Base-by-base conservation (phyloP, 2,888 invertebrate genomes). In the Himalopsyche kuldschensis region DNA sequence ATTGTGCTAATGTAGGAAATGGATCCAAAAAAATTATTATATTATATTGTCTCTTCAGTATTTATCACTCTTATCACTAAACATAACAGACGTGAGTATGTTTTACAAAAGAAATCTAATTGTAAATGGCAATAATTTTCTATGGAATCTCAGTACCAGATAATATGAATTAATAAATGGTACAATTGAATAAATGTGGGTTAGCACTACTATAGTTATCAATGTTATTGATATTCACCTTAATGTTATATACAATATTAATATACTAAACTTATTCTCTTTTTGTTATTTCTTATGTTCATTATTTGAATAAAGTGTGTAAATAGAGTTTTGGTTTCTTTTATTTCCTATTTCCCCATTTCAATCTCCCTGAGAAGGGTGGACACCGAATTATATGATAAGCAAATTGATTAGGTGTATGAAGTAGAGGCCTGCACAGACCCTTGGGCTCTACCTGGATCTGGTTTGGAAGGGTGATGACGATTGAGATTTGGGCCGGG, bases 281-380 rank as follows among this genome's bases (percentile, higher is more conserved):
- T 83, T 82, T 80, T 76, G 83, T 83, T 85, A 84, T 85, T 82
- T 84, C 78, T 85, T 84, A 77, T 83, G 75, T 85, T 85, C 81
- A 84, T 84, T 84, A 85, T 89, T 90, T 91, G 90, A 92, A 91
- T 92, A 92, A 92, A 92, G 92, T 92, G 92, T 92, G 92, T 92
- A 92, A 90, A 91, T 92, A 86, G 86, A 83, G 80, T 41, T 69
- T 80, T n/a, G 75, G 32, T 81, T 75, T 79, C 20, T 80, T 82
- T 84, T 76, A 69, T 69, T 69, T 27, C 69, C 10, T 48, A 48
- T 48, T 48, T n/a, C 20, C 55, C 55, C 11, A n/a, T 55, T 24
- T 10, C 55, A 41, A 6, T 3, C 15, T 41, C 3, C 41, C 15
- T 41, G 41, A 15, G 2, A 41, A 41, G 15, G 41, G 41, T 41